Evolutionary conservation across 2,888 invertebrate genomes (phyloP).

Genomic region (Ganaspis brasiliensis): DNA sequence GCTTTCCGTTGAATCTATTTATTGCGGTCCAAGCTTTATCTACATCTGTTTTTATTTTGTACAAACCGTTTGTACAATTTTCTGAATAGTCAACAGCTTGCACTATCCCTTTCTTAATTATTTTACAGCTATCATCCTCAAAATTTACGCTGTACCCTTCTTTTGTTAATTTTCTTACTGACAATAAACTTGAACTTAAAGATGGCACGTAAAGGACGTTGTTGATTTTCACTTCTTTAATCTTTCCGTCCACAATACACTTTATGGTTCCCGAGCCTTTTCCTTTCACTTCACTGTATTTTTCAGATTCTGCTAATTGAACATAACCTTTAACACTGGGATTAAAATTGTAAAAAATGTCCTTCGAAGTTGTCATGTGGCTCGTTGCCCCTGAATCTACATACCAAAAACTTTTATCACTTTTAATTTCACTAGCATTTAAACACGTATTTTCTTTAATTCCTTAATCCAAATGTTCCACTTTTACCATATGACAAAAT

Average conservation of each 20-base stretch:
- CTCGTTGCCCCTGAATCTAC: background rate
- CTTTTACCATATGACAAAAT: background rate
- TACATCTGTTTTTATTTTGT: background rate
- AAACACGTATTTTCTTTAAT: background rate
- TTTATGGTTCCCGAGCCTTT: background rate
- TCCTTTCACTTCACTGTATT: background rate
- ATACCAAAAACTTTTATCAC: background rate
- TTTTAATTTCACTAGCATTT: background rate
- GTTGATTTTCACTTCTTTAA: constrained; percentile 49
- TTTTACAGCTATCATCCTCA: constrained; percentile 48
- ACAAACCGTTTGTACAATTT: background rate
- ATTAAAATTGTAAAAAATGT: background rate
- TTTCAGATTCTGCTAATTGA: background rate
- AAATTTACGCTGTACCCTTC: no score
- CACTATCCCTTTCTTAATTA: constrained; percentile 48
- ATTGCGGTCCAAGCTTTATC: background rate
- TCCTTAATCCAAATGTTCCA: background rate
- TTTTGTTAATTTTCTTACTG: no score
- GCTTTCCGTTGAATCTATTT: background rate
- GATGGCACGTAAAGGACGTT: constrained; percentile 61
- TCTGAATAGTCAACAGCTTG: constrained; percentile 42
- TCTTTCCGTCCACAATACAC: background rate
- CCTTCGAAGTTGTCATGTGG: background rate
- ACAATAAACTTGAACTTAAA: constrained; percentile 59
- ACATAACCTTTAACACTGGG: background rate